phyloP scores from a whole-genome alignment of 2,888 invertebrate species.

The Cactoblastis cactorum region DNA sequence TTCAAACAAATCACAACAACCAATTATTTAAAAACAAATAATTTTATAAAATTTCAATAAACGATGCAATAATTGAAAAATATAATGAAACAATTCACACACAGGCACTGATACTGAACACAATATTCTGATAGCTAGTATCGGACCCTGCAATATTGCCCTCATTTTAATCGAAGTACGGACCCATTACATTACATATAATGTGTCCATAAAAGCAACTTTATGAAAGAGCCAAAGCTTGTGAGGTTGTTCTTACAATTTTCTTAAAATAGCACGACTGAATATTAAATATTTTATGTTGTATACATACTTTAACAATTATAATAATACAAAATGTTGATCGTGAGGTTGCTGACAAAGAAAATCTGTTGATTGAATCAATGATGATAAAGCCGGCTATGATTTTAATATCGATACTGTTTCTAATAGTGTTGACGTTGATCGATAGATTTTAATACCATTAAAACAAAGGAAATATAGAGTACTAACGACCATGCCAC shows the following conservation, averaged over 20 bases:
- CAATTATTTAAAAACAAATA: too few species aligned
- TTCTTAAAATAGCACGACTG: neutral
- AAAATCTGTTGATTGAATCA: too few species aligned
- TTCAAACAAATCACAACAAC: neutral
- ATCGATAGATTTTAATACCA: too few species aligned
- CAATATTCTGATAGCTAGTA: slow-evolving; percentile 22
- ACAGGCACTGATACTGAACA: neutral
- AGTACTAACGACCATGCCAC: too few species aligned
- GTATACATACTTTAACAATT: too few species aligned
- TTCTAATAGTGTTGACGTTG: too few species aligned
- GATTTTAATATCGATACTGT: too few species aligned
- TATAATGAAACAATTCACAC: neutral
- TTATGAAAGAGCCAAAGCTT: slow-evolving; percentile 33
- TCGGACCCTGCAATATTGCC: slow-evolving; percentile 14
- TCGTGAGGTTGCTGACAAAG: too few species aligned
- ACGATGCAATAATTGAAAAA: neutral
- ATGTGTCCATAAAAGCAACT: slow-evolving; percentile 42
- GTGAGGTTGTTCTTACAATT: slow-evolving; percentile 10
- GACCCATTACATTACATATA: slow-evolving; percentile 38
- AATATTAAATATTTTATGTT: neutral
- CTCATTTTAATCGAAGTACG: slow-evolving; percentile 33
- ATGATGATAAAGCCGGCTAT: too few species aligned
- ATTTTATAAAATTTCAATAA: neutral
- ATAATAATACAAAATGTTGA: too few species aligned
- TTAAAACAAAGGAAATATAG: too few species aligned